Conservation (phyloP, 2,888 invertebrate species). For the Asteroscopus sphinx region DNA sequence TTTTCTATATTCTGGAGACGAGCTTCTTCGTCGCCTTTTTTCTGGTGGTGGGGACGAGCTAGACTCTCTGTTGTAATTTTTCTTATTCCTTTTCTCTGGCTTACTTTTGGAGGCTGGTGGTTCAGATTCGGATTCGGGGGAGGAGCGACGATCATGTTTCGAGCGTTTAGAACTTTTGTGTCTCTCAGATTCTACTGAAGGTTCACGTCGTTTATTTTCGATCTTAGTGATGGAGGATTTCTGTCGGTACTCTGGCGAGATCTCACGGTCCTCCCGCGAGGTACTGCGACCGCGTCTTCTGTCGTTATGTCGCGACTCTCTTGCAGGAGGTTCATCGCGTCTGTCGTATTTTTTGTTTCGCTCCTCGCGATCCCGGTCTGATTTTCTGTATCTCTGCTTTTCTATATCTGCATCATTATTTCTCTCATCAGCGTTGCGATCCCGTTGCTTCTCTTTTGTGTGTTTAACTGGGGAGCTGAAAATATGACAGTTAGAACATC, state of each 20-base stretch:
- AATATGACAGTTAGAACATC: constrained; percentile 43
- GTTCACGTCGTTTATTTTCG: constrained; percentile 72
- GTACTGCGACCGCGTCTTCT: constrained; percentile 73
- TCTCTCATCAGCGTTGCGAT: constrained; percentile 75
- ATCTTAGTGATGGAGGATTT: constrained; percentile 79
- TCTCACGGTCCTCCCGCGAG: constrained; percentile 65
- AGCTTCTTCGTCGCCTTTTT: constrained; percentile 75
- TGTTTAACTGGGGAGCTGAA: constrained; percentile 82
- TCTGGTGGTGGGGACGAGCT: constrained; percentile 78
- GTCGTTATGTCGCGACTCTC: constrained; percentile 63
- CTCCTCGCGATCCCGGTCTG: constrained; percentile 83
- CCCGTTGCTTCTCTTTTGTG: constrained; percentile 73
- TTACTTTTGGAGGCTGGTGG: constrained; percentile 60
- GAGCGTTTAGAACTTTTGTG: constrained; percentile 64
- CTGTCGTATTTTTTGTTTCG: constrained; percentile 79
- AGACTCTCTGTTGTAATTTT: constrained; percentile 62
- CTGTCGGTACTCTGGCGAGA: constrained; percentile 73
- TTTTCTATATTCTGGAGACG: constrained; percentile 67
- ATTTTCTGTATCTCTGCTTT: constrained; percentile 81
- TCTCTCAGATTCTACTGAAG: constrained; percentile 68
- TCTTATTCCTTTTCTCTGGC: constrained; percentile 70
- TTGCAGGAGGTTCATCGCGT: constrained; percentile 63
- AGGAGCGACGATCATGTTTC: constrained; percentile 71
- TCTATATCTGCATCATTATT: constrained; percentile 75
- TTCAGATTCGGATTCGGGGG: constrained; percentile 72